Evolutionary conservation across 1,140 invertebrate species (phyloP), one percentile per base, ranked within the genome.

Genomic region (Temnothorax longispinosus): DNA sequence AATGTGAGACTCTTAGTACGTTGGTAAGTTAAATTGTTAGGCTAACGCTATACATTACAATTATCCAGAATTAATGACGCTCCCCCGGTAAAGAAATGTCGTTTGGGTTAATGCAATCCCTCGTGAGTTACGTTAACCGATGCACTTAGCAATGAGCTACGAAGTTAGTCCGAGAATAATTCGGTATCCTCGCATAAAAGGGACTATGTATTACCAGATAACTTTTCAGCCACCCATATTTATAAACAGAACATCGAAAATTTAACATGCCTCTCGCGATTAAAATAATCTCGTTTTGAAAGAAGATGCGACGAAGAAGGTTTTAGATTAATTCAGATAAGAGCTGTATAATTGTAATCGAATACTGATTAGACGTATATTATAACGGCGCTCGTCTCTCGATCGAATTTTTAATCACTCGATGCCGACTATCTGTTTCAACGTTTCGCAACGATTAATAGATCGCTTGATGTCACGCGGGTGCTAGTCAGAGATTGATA

Each of bases 381-480:
- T 69, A 13, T 56, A 69, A 78, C 44, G 15, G 56, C 77, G 77
- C 13, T n/a, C 8, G 18, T 32, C 2, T 32, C 50, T 27, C 8
- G 64, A 15, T 44, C 38, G 27, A n/a, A 81, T 69, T 50, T 38
- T 44, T 52, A 71, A 82, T 82, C 27, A 54, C 27, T 50, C 60
- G 72, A 88, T 86, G 76, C 69, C 82, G 85, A 82, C 76, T 89
- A 86, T 84, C 47, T 88, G 87, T 91, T 88, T 87, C 71, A 71
- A 54, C 21, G 47, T 92, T 87, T 91, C 85, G 91, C 78, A 91
- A 92, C 50, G 87, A 90, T 88, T 89, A 90, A 91, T 92, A 90
- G 88, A 91, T 89, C 76, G 82, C 58, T 90, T 87, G 89, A 90
- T 92, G 89, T 91, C 56, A 76, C 35, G 47, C 71, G 54, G 44